phyloP scores from a whole-genome alignment of 2,888 invertebrate genomes.

The Mimas tiliae region DNA sequence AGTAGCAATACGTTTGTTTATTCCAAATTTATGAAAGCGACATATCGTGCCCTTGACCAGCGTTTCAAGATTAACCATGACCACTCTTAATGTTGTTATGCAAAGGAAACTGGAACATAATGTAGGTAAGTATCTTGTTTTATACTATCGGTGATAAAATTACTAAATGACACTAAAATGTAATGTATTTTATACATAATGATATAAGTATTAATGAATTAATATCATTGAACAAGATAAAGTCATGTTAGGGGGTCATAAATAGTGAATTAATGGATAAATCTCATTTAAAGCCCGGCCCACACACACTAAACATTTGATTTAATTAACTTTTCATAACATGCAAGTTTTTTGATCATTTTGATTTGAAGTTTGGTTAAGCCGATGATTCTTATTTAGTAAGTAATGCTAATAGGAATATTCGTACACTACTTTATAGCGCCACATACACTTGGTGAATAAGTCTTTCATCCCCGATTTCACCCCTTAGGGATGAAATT shows the following conservation, averaged over 20 bases:
- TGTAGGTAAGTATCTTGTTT: neutral
- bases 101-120: neutral
- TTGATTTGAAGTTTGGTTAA: neutral
- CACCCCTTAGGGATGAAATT: too few relatives aligned
- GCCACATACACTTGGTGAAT: too few relatives aligned
- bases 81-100: slow-evolving; percentile 2
- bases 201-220: neutral
- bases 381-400: too few relatives aligned
- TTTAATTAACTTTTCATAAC: neutral
- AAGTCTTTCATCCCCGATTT: too few relatives aligned
- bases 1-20: neutral
- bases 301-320: neutral
- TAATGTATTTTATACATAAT: neutral
- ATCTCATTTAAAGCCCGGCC: neutral
- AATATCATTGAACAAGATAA: slow-evolving; percentile 8
- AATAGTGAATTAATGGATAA: slow-evolving; percentile 8
- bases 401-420: too few relatives aligned
- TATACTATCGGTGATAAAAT: neutral
- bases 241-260: slow-evolving; percentile 15
- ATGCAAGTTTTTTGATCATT: neutral
- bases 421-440: too few relatives aligned
- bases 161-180: slow-evolving; percentile 9
- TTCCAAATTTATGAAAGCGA: neutral
- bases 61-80: neutral
- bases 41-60: neutral